A percentile compares a stretch with the other conserved stretches of the same genome.
These are phyloP conservation scores for Macropus fuliginosus DNA, from an alignment of 2,797 vertebrate genomes.

Conservation along the genomic window DNA sequence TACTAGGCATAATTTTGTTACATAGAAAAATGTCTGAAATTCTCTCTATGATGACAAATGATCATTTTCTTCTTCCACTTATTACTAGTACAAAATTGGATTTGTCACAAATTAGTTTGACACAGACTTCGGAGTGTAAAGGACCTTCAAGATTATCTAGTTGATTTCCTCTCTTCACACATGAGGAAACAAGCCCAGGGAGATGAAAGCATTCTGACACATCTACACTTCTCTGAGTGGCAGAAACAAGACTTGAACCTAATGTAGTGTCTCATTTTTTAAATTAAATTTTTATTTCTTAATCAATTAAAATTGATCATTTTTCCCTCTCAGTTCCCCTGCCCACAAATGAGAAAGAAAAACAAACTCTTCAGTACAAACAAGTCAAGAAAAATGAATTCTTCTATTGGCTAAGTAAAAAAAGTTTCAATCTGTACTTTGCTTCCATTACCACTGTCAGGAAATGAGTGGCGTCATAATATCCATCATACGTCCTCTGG, in stretches of 20 bases:
- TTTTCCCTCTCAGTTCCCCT: not conserved
- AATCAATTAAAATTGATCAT: not conserved
- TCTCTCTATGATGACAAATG: not conserved
- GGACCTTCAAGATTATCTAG: not conserved
- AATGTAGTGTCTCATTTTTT: not conserved
- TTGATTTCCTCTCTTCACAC: not conserved
- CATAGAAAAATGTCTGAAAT: conserved; percentile 2
- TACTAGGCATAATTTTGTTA: not conserved
- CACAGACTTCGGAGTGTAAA: not conserved
- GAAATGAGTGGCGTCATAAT: not conserved
- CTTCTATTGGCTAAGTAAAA: not conserved
- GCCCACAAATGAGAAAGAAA: not conserved
- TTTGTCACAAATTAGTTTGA: conserved; percentile 25
- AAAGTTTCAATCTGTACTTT: not conserved
- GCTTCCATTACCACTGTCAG: not conserved
- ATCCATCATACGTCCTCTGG: not conserved
- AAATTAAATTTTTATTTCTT: not conserved
- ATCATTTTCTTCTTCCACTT: conserved; percentile 25
- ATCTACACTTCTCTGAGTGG: not conserved
- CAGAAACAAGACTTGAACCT: not conserved
- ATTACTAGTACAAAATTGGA: conserved; percentile 13
- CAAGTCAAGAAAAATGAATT: not conserved
- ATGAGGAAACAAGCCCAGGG: not conserved
- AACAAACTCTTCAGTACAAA: not conserved
- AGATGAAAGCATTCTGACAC: not conserved